Conservation (phyloP, 2,113 vertebrate species). For the Lepidiolamprologus cunningtoni region DNA sequence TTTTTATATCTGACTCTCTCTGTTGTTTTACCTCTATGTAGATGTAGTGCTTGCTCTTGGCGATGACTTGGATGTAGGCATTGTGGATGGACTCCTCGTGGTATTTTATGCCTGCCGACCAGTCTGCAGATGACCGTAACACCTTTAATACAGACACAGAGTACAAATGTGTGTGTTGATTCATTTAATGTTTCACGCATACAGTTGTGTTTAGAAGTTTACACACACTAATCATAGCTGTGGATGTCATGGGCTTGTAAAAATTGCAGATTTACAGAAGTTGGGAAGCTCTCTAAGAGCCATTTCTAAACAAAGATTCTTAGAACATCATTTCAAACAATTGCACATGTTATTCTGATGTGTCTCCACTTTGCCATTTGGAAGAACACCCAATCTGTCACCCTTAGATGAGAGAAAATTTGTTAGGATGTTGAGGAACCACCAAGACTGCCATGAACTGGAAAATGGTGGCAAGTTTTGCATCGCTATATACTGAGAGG, state of each 20-base stretch:
- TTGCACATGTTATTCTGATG: background rate
- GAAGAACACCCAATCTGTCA: background rate
- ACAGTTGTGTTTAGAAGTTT: background rate
- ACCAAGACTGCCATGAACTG: background rate
- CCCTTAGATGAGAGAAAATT: background rate
- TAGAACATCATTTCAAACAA: background rate
- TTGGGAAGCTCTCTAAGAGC: background rate
- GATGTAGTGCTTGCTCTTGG: conserved; percentile 92
- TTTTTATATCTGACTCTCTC: background rate
- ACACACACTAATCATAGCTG: background rate
- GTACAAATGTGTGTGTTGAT: background rate
- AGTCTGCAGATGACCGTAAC: conserved; percentile 88
- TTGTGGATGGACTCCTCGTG: conserved; percentile 94
- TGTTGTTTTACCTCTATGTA: conserved; percentile 69
- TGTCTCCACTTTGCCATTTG: background rate
- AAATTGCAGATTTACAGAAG: background rate
- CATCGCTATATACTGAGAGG: background rate
- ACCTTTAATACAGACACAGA: conserved; percentile 62
- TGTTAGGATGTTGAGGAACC: background rate
- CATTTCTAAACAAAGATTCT: background rate
- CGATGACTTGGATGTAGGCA: conserved; percentile 83
- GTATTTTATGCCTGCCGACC: conserved; percentile 97
- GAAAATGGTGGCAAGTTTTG: background rate
- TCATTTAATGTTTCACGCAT: background rate
- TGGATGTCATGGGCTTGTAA: background rate